Conservation (phyloP, 23 tunicate species). For the Halocynthia roretzi region DNA sequence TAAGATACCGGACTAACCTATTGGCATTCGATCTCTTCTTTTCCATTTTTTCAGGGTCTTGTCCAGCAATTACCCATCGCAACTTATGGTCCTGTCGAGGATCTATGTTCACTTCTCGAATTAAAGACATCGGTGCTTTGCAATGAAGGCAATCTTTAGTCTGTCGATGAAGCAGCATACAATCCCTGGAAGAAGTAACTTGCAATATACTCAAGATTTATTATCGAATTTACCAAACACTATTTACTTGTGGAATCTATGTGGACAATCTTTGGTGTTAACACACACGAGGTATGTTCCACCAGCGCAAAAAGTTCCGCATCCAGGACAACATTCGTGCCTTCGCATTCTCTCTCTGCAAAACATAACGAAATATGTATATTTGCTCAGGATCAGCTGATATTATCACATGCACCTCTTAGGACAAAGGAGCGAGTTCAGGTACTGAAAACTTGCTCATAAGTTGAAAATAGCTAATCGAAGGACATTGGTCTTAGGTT, state of each 20-base stretch:
- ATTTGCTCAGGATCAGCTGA: background rate
- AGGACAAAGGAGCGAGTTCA: background rate
- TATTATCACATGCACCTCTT: background rate
- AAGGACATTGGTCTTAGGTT: too few species aligned
- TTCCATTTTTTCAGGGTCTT: slow-evolving; percentile 42
- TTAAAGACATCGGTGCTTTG: slow-evolving; percentile 28
- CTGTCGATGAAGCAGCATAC: slow-evolving; percentile 50
- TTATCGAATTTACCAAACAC: background rate
- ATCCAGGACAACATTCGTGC: slow-evolving; percentile 90
- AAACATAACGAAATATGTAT: background rate
- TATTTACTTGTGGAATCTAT: slow-evolving; percentile 70
- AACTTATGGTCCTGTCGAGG: slow-evolving; percentile 49
- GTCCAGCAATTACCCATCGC: slow-evolving; percentile 53
- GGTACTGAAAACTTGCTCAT: too few species aligned
- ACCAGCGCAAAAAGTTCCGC: slow-evolving; percentile 81
- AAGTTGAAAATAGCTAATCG: too few species aligned
- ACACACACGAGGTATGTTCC: slow-evolving; percentile 68
- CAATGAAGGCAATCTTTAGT: slow-evolving; percentile 65
- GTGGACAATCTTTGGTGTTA: slow-evolving; percentile 53
- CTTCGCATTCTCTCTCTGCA: slow-evolving; percentile 78
- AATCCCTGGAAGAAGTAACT: slow-evolving; percentile 34
- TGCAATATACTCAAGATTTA: background rate
- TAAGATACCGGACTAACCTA: slow-evolving; percentile 20
- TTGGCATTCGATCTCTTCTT: slow-evolving; percentile 40
- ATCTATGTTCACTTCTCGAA: slow-evolving; percentile 50